Conservation (phyloP, 1,140 invertebrate species). For the Hyposmocoma kahamanoa region DNA sequence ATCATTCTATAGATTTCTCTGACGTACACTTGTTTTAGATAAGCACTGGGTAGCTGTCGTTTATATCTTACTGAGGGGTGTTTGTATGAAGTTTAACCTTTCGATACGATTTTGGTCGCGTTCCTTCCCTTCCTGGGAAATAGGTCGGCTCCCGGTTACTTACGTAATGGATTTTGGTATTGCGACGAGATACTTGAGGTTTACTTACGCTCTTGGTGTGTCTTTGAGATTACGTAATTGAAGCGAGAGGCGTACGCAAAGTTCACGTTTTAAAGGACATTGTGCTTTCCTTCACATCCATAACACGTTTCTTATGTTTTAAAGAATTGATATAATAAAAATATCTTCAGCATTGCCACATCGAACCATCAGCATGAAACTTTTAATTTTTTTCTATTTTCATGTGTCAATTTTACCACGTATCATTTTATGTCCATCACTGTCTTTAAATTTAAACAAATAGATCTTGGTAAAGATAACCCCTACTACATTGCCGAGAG, state of each 20-base stretch:
- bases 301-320: background rate
- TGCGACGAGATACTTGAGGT: slow-evolving; percentile 20
- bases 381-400: no score
- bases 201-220: slow-evolving; percentile 1
- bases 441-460: no score
- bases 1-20: background rate
- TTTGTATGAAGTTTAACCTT: slow-evolving; percentile 37
- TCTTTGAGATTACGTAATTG: background rate
- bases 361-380: no score
- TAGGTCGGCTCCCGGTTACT: slow-evolving; percentile 32
- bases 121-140: slow-evolving; percentile 16
- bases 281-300: no score
- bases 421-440: no score
- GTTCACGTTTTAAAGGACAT: background rate
- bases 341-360: no score
- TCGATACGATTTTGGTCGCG: slow-evolving; percentile 19
- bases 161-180: slow-evolving; percentile 30
- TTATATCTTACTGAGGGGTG: slow-evolving; percentile 12
- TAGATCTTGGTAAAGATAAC: no score
- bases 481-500: background rate
- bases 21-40: slow-evolving; percentile 15
- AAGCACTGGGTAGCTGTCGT: slow-evolving; percentile 13
- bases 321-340: no score
- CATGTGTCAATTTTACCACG: no score
- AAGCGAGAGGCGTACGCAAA: background rate